Percentiles rank a stretch among this genome's conserved stretches.
phyloP scores from a whole-genome alignment of 1,140 invertebrate genomes.

The Belonocnema kinseyi region DNA sequence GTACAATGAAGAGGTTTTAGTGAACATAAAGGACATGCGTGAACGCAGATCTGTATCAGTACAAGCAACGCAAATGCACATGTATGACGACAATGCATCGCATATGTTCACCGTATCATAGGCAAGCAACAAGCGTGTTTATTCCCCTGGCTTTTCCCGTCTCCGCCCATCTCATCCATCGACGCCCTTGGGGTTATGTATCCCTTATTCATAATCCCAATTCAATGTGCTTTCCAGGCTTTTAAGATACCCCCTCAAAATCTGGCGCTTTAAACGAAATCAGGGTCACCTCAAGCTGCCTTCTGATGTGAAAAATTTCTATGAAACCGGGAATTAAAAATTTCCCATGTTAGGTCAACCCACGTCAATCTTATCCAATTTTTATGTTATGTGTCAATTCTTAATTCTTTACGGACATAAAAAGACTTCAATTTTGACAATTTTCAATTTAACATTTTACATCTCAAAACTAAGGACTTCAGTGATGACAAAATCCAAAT shows the following conservation, averaged over 20 bases:
- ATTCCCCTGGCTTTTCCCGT: conserved; percentile 61
- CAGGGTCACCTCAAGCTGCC: conserved; percentile 10
- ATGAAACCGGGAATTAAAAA: no score
- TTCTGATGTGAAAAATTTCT: background rate
- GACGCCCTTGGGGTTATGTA: conserved; percentile 60
- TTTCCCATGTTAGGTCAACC: no score
- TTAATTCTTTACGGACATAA: no score
- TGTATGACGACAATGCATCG: conserved; percentile 60
- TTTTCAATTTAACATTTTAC: no score
- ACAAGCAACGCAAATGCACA: conserved; percentile 11
- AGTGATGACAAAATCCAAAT: no score
- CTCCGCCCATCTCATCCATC: conserved; percentile 52
- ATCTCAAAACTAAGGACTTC: no score
- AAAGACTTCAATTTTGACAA: no score
- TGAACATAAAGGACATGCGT: conserved; percentile 15
- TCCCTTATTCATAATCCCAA: conserved; percentile 70
- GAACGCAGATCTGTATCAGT: conserved; percentile 21
- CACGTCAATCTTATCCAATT: no score
- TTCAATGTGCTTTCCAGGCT: conserved; percentile 70
- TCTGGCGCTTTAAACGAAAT: conserved; percentile 33
- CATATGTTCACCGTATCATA: conserved; percentile 67
- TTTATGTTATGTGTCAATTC: no score
- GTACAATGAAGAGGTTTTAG: conserved; percentile 21
- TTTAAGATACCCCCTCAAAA: conserved; percentile 63
- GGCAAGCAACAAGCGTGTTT: conserved; percentile 64